These are phyloP conservation scores for Etheostoma nigrum DNA, from an alignment of 2,797 vertebrate species.

Conservation along the genomic window DNA sequence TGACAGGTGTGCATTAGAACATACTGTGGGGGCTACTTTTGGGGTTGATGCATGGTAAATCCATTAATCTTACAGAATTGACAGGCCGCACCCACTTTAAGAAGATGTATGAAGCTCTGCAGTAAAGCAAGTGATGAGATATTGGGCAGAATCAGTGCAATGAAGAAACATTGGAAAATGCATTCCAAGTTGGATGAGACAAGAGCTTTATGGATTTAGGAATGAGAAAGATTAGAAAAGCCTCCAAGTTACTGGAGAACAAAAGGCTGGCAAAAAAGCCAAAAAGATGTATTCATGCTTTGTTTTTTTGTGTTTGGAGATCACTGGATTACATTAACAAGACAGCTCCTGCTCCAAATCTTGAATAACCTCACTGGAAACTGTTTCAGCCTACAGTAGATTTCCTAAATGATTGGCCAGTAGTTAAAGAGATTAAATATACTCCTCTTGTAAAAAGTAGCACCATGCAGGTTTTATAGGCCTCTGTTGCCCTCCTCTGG, in stretches of 20 bases:
- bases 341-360: conserved; percentile 55
- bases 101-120: conserved; percentile 35
- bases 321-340: conserved; percentile 66
- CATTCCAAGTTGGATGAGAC: conserved; percentile 50
- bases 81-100: conserved; percentile 25
- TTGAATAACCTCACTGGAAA: conserved; percentile 62
- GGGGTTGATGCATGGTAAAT: conserved; percentile 20
- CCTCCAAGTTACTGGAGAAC: conserved; percentile 42
- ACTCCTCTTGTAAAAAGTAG: conserved; percentile 61
- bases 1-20: conserved; percentile 1
- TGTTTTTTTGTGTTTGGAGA: conserved; percentile 53
- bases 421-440: conserved; percentile 74
- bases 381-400: conserved; percentile 65
- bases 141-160: conserved; percentile 29
- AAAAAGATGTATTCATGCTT: conserved; percentile 65
- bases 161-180: conserved; percentile 47
- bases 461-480: conserved; percentile 57
- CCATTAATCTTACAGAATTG: conserved; percentile 26
- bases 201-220: conserved; percentile 22
- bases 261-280: conserved; percentile 55
- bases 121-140: conserved; percentile 28
- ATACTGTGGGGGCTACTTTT: conserved; percentile 8
- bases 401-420: conserved; percentile 74
- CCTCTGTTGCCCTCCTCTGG: conserved; percentile 81
- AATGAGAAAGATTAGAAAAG: conserved; percentile 19